These are phyloP conservation scores for Pomatorhinus ruficollis DNA, from an alignment of 2,113 vertebrate species.

Conservation along the genomic window DNA sequence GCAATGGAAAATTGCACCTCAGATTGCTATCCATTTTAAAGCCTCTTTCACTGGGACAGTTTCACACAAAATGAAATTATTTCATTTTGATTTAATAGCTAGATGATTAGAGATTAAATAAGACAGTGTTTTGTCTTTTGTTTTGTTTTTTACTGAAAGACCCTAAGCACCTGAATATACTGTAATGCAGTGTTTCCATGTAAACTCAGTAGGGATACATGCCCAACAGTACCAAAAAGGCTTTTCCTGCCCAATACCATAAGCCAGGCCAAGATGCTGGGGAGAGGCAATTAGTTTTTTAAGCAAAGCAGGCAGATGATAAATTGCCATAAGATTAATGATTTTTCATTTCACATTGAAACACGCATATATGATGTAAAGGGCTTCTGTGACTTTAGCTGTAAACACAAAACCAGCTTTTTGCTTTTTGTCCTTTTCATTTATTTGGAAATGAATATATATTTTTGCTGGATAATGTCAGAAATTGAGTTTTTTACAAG, in stretches of 20 bases:
- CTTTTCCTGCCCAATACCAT: background rate
- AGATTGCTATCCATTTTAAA: slow-evolving; percentile 6
- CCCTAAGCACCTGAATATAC: background rate
- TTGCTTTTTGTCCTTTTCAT: background rate
- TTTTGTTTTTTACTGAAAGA: background rate
- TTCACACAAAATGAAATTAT: background rate
- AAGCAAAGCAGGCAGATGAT: background rate
- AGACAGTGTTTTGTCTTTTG: background rate
- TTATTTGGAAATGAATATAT: background rate
- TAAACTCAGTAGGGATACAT: rapidly evolving
- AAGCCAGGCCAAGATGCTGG: background rate
- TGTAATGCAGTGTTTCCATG: background rate
- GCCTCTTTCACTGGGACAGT: background rate
- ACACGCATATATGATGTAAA: background rate
- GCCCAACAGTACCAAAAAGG: background rate
- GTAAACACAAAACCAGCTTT: background rate
- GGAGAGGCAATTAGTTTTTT: background rate
- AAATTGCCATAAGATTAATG: background rate
- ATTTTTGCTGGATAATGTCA: background rate
- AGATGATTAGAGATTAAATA: background rate
- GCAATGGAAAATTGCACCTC: slow-evolving; percentile 45
- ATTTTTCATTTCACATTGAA: background rate
- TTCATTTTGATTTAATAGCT: slow-evolving; percentile 6
- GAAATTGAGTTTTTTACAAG: background rate
- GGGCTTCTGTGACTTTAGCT: background rate